Conservation (phyloP, 2,113 vertebrate species). For the Cariama cristata region DNA sequence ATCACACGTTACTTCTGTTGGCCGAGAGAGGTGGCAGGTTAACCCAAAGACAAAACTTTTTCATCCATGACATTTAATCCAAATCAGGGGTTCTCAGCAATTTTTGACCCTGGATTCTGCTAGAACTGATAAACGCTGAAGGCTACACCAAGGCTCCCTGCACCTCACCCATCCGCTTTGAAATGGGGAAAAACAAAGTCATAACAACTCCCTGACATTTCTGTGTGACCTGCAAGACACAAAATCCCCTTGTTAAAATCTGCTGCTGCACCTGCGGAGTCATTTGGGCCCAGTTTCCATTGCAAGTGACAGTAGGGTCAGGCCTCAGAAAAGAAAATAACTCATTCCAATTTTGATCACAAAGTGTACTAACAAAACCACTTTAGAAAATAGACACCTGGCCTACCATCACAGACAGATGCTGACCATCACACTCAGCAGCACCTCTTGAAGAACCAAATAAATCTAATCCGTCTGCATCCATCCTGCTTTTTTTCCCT, state of each 20-base stretch:
- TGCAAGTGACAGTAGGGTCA: rapidly evolving
- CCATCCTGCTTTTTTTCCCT: neutral
- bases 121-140: rapidly evolving
- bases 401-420: neutral
- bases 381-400: neutral
- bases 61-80: rapidly evolving
- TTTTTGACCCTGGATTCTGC: neutral
- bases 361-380: neutral
- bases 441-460: neutral
- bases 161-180: neutral
- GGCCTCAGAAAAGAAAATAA: neutral
- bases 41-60: neutral
- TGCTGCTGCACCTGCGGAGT: neutral
- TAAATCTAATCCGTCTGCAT: neutral
- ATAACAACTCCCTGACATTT: rapidly evolving
- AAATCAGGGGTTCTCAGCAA: neutral
- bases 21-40: neutral
- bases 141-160: rapidly evolving
- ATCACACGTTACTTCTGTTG: neutral
- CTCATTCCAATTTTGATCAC: neutral
- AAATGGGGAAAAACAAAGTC: neutral
- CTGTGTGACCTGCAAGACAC: neutral
- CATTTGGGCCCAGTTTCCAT: neutral
- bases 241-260: neutral
- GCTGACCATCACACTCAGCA: neutral